Evolutionary conservation across 1,140 invertebrate genomes (phyloP), one percentile per base, ranked within the genome.

Genomic region (Pinna nobilis): DNA sequence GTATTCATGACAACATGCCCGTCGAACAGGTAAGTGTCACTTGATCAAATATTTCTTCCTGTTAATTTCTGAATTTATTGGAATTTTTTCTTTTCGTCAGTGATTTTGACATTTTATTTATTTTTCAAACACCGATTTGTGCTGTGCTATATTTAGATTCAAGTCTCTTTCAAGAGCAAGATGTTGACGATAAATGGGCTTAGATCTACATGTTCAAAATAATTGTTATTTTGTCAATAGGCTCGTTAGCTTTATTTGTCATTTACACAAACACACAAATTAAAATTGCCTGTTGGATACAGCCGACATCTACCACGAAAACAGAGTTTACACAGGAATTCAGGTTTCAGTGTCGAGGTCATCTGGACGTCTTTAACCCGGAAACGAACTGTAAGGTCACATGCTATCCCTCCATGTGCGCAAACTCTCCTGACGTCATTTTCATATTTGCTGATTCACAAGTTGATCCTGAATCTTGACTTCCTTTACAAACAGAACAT

Each of bases 371-470:
- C 28, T 63, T 15, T 55, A 33, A 57, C 47, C 69, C 70, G 65
- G 71, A 63, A 68, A 51, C 61, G 61, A 41, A 47, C 44, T 20
- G 15, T 37, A 33, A 4, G 28, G 59, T 44, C 51, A 32, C 15
- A 53, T 33, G 30, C 20, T 33, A 13, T 30, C 32, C n/a, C 41
- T 72, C 75, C 78, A 71, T 80, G 80, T 73, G 76, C 69, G 32
- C 3, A 25, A 41, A 32, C 18, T 44, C 4, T 13, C n/a, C 33
- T 84, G 76, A 78, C 79, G 80, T 82, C 79, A 83, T 67, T 74
- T 79, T 80, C 83, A 76, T 83, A 70, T 73, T 44, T 70, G 83
- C 83, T 80, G 77, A 79, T 61, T 84, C 81, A 81, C 80, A 70
- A 67, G 51, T 69, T 61, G 67, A 51, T 47, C 63, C 55, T 25